These are phyloP conservation scores for Chaitophorus viminalis DNA, from an alignment of 2,888 invertebrate species.

Conservation along the genomic window DNA sequence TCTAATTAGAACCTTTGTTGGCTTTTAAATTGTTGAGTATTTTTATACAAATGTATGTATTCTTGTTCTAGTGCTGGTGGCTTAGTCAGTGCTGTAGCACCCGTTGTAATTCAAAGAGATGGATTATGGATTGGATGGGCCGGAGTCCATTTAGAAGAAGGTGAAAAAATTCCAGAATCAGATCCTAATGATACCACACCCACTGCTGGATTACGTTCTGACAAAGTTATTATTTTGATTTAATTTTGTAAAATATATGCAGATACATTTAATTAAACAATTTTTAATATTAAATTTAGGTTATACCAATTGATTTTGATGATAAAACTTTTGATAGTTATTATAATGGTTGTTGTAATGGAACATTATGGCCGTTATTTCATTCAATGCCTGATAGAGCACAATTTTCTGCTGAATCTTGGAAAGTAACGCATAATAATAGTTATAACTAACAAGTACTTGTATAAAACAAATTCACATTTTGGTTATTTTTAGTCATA, in stretches of 20 bases:
- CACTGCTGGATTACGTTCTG: conserved; percentile 84
- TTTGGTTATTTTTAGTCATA: conserved; percentile 72
- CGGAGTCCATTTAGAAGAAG: conserved; percentile 81
- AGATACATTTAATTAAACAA: neutral
- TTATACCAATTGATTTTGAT: conserved; percentile 82
- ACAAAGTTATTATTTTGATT: conserved; percentile 74
- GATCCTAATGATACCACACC: conserved; percentile 87
- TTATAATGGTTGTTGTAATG: conserved; percentile 93
- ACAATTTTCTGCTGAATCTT: conserved; percentile 82
- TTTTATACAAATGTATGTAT: neutral
- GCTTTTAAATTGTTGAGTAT: too few species aligned
- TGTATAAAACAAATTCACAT: neutral
- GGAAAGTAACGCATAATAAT: conserved; percentile 71
- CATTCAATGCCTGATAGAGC: conserved; percentile 93
- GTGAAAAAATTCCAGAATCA: conserved; percentile 85
- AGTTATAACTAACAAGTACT: neutral
- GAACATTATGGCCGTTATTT: conserved; percentile 91
- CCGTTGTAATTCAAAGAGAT: conserved; percentile 84
- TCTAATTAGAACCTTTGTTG: too few species aligned
- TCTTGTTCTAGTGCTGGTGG: conserved; percentile 81
- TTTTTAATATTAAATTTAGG: conserved; percentile 70
- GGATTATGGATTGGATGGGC: conserved; percentile 95
- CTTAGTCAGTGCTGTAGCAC: conserved; percentile 89
- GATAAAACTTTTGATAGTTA: conserved; percentile 83
- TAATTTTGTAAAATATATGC: neutral